Evolutionary conservation across 2,797 vertebrate species (phyloP), one percentile per base, ranked within the genome.

Genomic region (Danionella dracula): DNA sequence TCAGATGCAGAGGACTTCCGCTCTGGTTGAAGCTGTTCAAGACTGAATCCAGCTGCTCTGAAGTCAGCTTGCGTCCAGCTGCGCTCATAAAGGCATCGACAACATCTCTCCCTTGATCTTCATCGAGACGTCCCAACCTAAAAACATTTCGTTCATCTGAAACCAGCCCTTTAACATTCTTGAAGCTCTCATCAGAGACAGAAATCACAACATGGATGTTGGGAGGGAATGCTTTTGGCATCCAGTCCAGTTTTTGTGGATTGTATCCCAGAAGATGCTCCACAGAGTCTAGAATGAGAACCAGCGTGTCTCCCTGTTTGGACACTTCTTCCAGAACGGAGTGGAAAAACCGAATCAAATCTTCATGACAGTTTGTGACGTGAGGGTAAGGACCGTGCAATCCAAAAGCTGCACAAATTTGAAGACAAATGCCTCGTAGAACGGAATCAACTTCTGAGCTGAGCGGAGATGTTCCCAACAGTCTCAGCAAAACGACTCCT

Each of bases 131-230:
- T 34, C 75, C 82, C 50, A 87, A 80, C 61, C 88, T 83, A 32
- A 90, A 89, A 72, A 79, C 85, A 12, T 58, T 76, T 4, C 38
- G 77, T 0, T 66, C 17, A 21, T 81, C 70, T 0, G 58, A 40
- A 13, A 85, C 23, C 32, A 69, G 48, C 1, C 73, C 55, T 5
- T 58, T 77, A 53, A 85, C 27, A 11, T 40, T 75, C 5, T 79
- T 80, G 89, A 78, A 0, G 72, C 70, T 2, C 79, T 40, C 71
- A 7, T 83, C 72, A 46, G 82, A 80, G 1, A 41, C 72, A 0
- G 93, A 93, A 21, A 93, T 68, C 15, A 91, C 61, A 12, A 93
- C 48, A 50, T 92, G 89, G 4, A 92, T 75, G 7, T 84, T 81
- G 0, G 90, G 83, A 0, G 92, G 91, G 15, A 92, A 76, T 8